Evolutionary conservation across 30 jellyfish, hydroid and myxozoan species (phyloP).

Genomic region (Turritopsis rubra): DNA sequence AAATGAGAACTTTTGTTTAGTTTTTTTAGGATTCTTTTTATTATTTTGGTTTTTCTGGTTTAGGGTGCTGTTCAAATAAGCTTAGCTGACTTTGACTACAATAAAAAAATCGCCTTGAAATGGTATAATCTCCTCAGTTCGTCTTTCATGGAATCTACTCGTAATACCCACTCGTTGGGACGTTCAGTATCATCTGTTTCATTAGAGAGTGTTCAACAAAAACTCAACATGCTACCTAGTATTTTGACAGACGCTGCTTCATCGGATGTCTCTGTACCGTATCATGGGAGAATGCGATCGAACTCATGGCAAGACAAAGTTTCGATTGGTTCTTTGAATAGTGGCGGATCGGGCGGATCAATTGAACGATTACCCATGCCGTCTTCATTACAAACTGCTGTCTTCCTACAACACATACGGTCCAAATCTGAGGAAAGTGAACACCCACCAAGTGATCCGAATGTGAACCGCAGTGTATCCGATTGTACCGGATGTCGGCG

Average conservation of each 20-base stretch:
- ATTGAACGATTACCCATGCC: constrained; percentile 31
- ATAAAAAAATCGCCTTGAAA: constrained; percentile 62
- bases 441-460: constrained; percentile 26
- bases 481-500: constrained; percentile 82
- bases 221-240: constrained; percentile 5
- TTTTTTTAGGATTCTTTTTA: neutral
- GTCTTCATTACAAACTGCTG: neutral
- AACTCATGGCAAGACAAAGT: constrained; percentile 38
- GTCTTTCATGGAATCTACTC: constrained; percentile 26
- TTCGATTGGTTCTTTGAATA: neutral
- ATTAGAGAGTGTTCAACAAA: constrained; percentile 33
- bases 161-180: constrained; percentile 23
- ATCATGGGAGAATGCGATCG: constrained; percentile 23
- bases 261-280: neutral
- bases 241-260: constrained; percentile 7
- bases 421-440: constrained; percentile 43
- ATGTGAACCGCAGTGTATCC: constrained; percentile 64
- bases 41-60: neutral
- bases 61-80: constrained; percentile 67
- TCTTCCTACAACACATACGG: constrained; percentile 26
- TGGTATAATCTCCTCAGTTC: constrained; percentile 78
- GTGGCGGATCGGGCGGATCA: constrained; percentile 15
- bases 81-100: constrained; percentile 53
- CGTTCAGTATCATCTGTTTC: constrained; percentile 56
- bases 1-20: neutral